Evolutionary conservation across 2,888 invertebrate species (phyloP).

Genomic region (Cacoxenus indagator): DNA sequence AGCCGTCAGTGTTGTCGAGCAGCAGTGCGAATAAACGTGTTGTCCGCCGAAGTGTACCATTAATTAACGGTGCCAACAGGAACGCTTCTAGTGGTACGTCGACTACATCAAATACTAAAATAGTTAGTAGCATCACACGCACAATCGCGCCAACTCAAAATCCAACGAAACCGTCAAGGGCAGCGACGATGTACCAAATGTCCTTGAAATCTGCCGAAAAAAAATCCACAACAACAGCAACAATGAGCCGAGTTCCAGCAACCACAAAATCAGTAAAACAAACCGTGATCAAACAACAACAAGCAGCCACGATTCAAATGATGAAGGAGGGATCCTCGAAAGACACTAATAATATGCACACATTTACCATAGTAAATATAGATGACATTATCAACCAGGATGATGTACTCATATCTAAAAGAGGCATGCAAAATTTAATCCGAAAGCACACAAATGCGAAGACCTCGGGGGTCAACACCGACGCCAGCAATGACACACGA

Average conservation of each 20-base stretch:
- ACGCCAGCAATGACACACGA: conserved; percentile 31
- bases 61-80: conserved; percentile 6
- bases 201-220: no score
- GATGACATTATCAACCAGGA: conserved; percentile 70
- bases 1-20: not conserved
- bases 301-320: not conserved
- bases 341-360: conserved; percentile 65
- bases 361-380: conserved; percentile 70
- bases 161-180: conserved; percentile 5
- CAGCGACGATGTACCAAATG: not conserved
- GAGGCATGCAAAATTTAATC: not conserved
- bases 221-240: not conserved
- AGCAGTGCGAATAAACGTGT: not conserved
- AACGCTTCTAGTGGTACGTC: not conserved
- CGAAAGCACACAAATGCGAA: conserved; percentile 25
- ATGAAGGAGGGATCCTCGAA: not conserved
- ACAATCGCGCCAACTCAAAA: no score
- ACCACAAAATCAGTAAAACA: conserved; percentile 15
- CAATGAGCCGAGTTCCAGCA: not conserved
- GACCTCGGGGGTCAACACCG: conserved; percentile 15
- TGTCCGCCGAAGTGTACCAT: not conserved
- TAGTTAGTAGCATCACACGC: not conserved
- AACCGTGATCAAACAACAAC: not conserved
- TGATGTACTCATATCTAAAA: conserved; percentile 59
- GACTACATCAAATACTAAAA: not conserved